Base-by-base conservation (phyloP, 2,888 invertebrate genomes). In the Tiliacea citrago region DNA sequence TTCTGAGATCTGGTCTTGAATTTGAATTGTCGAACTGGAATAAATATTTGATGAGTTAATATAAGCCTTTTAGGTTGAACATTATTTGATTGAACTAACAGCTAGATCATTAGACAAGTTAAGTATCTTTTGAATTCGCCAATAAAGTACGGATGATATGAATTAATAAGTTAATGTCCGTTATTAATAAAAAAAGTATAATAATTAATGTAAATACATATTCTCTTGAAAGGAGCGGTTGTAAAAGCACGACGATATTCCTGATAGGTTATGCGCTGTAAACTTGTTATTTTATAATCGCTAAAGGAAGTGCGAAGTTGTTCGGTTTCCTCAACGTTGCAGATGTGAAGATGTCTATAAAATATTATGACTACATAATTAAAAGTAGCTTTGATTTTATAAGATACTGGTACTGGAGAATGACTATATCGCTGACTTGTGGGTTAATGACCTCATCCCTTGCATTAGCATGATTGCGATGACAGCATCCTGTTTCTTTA, bases 1-100 rank as follows among this genome's bases (percentile, higher is more conserved):
- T 97, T 90, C 97, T 92, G 65, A 97, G 94, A 89, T 97, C 97
- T 55, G 93, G 86, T 88, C 96, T 93, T 78, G 95, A 96, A 85
- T 96, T 95, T 71, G 95, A 93, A 76, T 94, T 94, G 65, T 96
- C 96, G 73, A 95, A 94, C 96, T 96, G 93, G 62, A 95, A 73
- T 35, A n/a, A 60, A 63, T 60, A 69, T 67, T 45, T 68, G 2
- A 45, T 13, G 8, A 42, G 5, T 60, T 68, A 47, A 21, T 35
- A n/a, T n/a, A 55, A 8, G 29, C 21, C 5, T 10, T 47, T 24
- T 45, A 9, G 6, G 7, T 65, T 35, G n/a, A 8, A 29, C 0
- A 49, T 49, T 42, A 47, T 29, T 49, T 73, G 10, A 7, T 39
- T 57, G 10, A 58, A 72, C 24, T 24, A 72, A 39, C 12, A 71